phyloP scores from a whole-genome alignment of 2,888 invertebrate species.

The Hyalella azteca region DNA sequence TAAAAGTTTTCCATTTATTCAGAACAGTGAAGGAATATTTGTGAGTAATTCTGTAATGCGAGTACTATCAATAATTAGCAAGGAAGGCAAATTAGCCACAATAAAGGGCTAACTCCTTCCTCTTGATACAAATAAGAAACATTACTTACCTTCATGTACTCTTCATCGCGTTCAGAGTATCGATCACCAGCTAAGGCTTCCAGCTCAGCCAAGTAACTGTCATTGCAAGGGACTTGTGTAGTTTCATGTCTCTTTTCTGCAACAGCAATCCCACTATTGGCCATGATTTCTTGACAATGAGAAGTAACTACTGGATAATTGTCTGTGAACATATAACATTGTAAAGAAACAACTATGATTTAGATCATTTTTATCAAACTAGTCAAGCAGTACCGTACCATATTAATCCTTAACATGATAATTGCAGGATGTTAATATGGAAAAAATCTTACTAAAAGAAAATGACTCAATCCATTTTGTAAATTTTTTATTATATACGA shows the following conservation, averaged over 20 bases:
- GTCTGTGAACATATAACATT: no score
- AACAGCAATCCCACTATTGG: background rate
- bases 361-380: no score
- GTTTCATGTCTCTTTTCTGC: background rate
- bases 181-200: background rate
- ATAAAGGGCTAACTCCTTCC: background rate
- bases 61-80: background rate
- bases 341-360: no score
- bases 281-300: background rate
- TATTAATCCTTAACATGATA: no score
- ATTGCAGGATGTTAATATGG: no score
- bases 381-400: no score
- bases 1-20: background rate
- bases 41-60: background rate
- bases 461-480: no score
- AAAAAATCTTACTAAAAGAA: no score
- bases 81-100: background rate
- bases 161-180: background rate
- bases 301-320: no score
- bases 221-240: background rate
- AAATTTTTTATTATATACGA: no score
- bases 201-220: background rate
- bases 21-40: background rate
- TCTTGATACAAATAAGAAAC: background rate
- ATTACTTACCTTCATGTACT: conserved; percentile 25